phyloP scores from a whole-genome alignment of 2,888 invertebrate genomes.

The Eupithecia abbreviata region DNA sequence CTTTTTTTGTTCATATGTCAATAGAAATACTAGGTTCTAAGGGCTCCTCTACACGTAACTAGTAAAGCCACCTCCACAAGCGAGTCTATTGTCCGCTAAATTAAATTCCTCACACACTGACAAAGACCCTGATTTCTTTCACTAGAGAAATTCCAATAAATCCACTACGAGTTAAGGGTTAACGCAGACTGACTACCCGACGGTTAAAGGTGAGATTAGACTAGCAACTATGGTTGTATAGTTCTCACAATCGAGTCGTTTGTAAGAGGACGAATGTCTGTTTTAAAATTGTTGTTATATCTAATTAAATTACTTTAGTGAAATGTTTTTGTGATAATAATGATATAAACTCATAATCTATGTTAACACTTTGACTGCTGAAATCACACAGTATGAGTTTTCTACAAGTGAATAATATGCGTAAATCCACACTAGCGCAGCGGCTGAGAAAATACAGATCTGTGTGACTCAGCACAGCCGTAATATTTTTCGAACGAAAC shows the following conservation, averaged over 20 bases:
- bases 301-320: no score
- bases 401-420: no score
- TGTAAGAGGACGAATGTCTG: no score
- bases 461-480: no score
- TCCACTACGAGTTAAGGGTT: conserved; percentile 14
- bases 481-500: no score
- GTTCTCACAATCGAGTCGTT: neutral
- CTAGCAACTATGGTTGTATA: neutral
- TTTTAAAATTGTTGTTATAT: no score
- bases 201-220: neutral
- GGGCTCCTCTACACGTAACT: neutral
- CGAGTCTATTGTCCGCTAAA: conserved; percentile 39
- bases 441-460: no score
- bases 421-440: no score
- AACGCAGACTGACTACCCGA: neutral
- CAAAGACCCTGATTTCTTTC: conserved; percentile 49
- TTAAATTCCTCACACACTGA: conserved; percentile 49
- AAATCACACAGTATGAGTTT: no score
- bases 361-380: no score
- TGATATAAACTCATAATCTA: no score
- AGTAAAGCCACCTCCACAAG: neutral
- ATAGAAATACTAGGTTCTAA: neutral
- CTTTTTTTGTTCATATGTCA: neutral
- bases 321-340: no score
- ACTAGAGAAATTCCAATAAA: conserved; percentile 30